phyloP scores from a whole-genome alignment of 2,797 vertebrate species.

The Craterocephalus amniculus region DNA sequence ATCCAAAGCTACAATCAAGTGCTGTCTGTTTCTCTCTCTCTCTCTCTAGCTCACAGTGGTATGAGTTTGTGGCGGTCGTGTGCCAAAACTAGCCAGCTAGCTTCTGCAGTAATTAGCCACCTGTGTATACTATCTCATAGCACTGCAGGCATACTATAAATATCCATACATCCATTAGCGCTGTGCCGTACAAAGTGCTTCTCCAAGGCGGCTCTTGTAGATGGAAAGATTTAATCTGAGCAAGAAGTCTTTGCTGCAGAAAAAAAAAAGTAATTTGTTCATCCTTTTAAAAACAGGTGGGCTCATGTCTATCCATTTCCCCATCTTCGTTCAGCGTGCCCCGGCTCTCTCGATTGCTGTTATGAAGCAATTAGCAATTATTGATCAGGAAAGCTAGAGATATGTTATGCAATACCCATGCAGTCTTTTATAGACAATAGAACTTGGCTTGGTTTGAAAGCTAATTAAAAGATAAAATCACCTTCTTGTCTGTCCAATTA shows the following conservation, averaged over 20 bases:
- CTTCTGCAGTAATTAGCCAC: conserved; percentile 77
- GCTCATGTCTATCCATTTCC: conserved; percentile 48
- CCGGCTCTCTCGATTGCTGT: conserved; percentile 43
- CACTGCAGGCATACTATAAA: conserved; percentile 72
- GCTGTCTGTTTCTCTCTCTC: conserved; percentile 46
- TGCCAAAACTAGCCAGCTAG: conserved; percentile 77
- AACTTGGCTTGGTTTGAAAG: conserved; percentile 67
- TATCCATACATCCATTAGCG: conserved; percentile 73
- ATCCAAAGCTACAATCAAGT: conserved; percentile 68
- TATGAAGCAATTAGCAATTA: conserved; percentile 77
- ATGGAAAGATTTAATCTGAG: conserved; percentile 40
- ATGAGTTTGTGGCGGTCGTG: conserved; percentile 65
- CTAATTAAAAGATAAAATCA: conserved; percentile 84
- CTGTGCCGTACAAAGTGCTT: conserved; percentile 44
- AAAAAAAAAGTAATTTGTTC: conserved; percentile 16
- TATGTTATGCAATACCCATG: conserved; percentile 78
- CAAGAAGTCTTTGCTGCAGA: conserved; percentile 15
- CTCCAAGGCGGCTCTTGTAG: conserved; percentile 37
- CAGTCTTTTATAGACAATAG: conserved; percentile 77
- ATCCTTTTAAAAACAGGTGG: conserved; percentile 7
- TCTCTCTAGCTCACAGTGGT: conserved; percentile 53
- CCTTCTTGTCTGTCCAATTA: conserved; percentile 77
- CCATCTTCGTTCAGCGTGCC: conserved; percentile 44
- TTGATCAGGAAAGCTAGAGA: conserved; percentile 70
- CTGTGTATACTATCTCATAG: conserved; percentile 74